Evolutionary conservation across 1,140 invertebrate genomes (phyloP).

Genomic region (Sinonovacula constricta): DNA sequence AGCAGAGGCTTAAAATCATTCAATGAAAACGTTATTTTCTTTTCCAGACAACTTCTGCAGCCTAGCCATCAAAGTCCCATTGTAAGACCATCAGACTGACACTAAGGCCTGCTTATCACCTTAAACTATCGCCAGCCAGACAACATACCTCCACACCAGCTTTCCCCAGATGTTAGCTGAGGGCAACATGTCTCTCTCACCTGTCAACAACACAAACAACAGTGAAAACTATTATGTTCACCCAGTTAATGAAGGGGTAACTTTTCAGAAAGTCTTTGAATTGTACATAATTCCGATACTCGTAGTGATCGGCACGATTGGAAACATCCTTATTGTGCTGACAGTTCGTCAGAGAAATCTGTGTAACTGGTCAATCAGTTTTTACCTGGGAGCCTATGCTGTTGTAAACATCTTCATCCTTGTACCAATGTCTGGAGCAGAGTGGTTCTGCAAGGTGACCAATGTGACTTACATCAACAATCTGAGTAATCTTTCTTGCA

Average conservation of each 20-base stretch:
- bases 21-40: too few species aligned
- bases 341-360: constrained; percentile 67
- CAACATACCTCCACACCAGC: not conserved
- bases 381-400: constrained; percentile 71
- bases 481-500: constrained; percentile 65
- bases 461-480: constrained; percentile 59
- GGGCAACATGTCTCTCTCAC: not conserved
- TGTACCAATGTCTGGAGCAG: constrained; percentile 60
- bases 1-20: too few species aligned
- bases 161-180: not conserved
- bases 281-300: constrained; percentile 68
- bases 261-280: constrained; percentile 30
- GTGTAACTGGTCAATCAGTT: constrained; percentile 69
- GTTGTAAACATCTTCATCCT: constrained; percentile 69
- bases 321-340: constrained; percentile 69
- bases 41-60: too few species aligned
- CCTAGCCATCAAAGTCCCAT: too few species aligned
- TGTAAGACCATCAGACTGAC: too few species aligned
- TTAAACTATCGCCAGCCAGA: not conserved
- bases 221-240: not conserved
- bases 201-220: not conserved
- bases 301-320: constrained; percentile 69
- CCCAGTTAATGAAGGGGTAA: not conserved
- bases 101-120: too few species aligned
- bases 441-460: constrained; percentile 67